Conservation (phyloP, 1,140 invertebrate genomes). For the Phthorimaea operculella region DNA sequence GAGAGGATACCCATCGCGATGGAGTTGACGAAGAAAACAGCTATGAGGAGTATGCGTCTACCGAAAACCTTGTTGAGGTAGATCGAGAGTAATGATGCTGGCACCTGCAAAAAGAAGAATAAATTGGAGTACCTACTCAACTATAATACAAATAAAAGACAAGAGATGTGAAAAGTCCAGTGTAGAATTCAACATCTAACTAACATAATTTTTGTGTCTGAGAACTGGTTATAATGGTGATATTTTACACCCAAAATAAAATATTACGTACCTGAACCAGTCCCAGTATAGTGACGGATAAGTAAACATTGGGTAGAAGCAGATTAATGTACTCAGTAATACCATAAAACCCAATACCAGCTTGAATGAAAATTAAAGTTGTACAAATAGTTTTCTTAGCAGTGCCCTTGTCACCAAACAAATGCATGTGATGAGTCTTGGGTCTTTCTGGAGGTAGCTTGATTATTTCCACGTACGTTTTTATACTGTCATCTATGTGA, state of each 20-base stretch:
- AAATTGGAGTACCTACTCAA: too few relatives aligned
- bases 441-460: slow-evolving; percentile 13
- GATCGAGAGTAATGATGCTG: too few relatives aligned
- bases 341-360: slow-evolving; percentile 28
- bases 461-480: slow-evolving; percentile 18
- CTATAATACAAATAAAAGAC: too few relatives aligned
- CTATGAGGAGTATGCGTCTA: too few relatives aligned
- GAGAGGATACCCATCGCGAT: not conserved
- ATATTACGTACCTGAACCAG: slow-evolving; percentile 24
- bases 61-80: too few relatives aligned
- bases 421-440: slow-evolving; percentile 24
- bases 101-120: too few relatives aligned
- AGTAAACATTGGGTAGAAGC: slow-evolving; percentile 25
- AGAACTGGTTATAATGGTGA: too few relatives aligned
- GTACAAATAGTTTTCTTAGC: slow-evolving; percentile 17
- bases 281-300: slow-evolving; percentile 24
- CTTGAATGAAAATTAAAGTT: slow-evolving; percentile 19
- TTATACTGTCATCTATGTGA: slow-evolving; percentile 25
- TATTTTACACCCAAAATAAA: too few relatives aligned
- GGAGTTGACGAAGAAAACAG: too few relatives aligned
- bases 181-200: too few relatives aligned
- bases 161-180: too few relatives aligned
- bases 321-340: slow-evolving; percentile 33
- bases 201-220: too few relatives aligned
- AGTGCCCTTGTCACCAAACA: slow-evolving; percentile 27